A percentile compares a stretch with the other conserved stretches of the same genome.
phyloP scores from a whole-genome alignment of 1,140 invertebrate species.

The Drosophila pandora region DNA sequence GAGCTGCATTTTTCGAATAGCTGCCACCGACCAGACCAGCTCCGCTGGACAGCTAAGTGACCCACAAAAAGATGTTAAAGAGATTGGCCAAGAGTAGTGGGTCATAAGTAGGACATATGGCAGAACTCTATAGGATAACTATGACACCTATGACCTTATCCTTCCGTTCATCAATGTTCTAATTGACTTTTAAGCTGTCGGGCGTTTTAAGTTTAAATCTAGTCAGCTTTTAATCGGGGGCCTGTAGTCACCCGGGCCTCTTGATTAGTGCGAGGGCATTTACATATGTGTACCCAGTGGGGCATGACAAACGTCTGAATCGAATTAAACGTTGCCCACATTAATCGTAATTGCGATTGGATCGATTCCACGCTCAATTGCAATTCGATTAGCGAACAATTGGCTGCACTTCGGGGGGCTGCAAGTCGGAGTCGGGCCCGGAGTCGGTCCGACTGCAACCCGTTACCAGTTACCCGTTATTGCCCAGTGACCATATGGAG shows the following conservation, averaged over 20 bases:
- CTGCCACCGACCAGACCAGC: constrained; percentile 5
- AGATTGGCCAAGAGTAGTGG: background rate
- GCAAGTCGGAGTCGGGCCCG: too few relatives aligned
- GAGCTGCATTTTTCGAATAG: constrained; percentile 31
- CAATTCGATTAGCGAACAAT: constrained; percentile 23
- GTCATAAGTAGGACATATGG: too few relatives aligned
- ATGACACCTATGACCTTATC: too few relatives aligned
- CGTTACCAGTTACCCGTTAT: background rate
- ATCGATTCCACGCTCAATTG: constrained; percentile 32
- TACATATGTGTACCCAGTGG: background rate
- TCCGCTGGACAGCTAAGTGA: constrained; percentile 10
- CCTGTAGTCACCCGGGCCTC: background rate
- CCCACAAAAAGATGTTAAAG: background rate
- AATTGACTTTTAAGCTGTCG: background rate
- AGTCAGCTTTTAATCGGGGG: background rate
- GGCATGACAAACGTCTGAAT: constrained; percentile 9
- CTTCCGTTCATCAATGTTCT: background rate
- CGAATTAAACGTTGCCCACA: constrained; percentile 5
- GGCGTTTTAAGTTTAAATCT: background rate
- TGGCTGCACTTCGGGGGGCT: constrained; percentile 16
- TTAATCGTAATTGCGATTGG: constrained; percentile 17
- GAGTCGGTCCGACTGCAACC: background rate
- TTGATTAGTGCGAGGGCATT: background rate
- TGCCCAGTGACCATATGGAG: constrained; percentile 21
- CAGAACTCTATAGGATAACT: too few relatives aligned